These are phyloP conservation scores for Conus ventricosus DNA, from an alignment of 1,140 invertebrate species.

Conservation along the genomic window DNA sequence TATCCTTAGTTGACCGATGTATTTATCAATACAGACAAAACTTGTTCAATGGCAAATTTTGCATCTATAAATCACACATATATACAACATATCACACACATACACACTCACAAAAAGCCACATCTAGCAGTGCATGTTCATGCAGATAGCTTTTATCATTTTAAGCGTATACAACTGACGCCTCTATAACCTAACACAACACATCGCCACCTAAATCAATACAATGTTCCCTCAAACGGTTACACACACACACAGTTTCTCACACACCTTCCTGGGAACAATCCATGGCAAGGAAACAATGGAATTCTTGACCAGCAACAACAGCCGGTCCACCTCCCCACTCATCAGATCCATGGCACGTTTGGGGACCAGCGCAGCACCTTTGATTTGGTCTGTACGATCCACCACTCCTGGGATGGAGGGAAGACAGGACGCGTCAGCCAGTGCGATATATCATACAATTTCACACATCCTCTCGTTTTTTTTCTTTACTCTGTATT, in stretches of 20 bases:
- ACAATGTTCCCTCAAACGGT: no score
- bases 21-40: no score
- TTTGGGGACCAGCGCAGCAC: conserved; percentile 93
- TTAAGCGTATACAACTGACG: no score
- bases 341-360: conserved; percentile 94
- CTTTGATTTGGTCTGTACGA: conserved; percentile 85
- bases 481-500: no score
- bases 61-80: no score
- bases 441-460: no score
- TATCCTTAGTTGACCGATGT: no score
- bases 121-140: background rate
- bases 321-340: conserved; percentile 92
- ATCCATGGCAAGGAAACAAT: conserved; percentile 95
- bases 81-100: background rate
- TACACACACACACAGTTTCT: background rate
- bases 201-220: no score
- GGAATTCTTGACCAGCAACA: conserved; percentile 88
- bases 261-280: conserved; percentile 88
- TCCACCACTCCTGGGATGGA: conserved; percentile 61
- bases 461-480: no score
- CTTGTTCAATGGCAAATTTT: no score
- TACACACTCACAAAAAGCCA: background rate
- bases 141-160: no score
- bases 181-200: no score
- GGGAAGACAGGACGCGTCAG: background rate